Conservation (phyloP, 1,140 invertebrate genomes). For the Tetragonula clypearis region DNA sequence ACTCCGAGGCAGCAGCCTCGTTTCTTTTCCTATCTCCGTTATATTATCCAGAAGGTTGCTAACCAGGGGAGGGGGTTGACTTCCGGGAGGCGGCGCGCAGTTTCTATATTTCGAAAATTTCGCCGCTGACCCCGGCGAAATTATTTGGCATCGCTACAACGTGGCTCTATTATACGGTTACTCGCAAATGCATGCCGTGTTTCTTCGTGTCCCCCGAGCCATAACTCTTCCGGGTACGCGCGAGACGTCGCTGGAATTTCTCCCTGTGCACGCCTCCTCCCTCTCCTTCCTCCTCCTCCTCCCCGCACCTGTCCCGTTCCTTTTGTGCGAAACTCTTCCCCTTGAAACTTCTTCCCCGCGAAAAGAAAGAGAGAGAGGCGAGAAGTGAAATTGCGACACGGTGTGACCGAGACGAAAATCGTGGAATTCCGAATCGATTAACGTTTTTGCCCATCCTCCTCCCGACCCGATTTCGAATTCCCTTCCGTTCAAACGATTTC, state of each 20-base stretch:
- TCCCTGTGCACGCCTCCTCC: conserved; percentile 5
- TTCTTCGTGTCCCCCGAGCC: conserved; percentile 60
- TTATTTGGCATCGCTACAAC: conserved; percentile 56
- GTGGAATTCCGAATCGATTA: conserved; percentile 47
- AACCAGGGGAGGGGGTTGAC: no score
- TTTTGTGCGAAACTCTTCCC: conserved; percentile 48
- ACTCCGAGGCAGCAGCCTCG: neutral
- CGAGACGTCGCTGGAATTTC: conserved; percentile 63
- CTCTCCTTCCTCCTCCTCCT: no score
- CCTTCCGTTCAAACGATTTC: neutral
- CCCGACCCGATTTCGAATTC: neutral
- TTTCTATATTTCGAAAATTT: conserved; percentile 56
- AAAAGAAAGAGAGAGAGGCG: neutral
- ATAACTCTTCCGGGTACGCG: conserved; percentile 60
- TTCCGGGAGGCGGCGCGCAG: neutral
- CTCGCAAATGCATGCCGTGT: conserved; percentile 66
- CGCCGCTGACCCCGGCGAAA: conserved; percentile 44
- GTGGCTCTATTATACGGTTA: conserved; percentile 56
- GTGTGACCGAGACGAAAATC: conserved; percentile 45
- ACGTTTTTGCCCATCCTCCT: conserved; percentile 3
- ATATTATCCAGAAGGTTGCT: neutral
- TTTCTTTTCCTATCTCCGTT: neutral
- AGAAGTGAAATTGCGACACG: conserved; percentile 15
- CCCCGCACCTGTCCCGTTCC: neutral
- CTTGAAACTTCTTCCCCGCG: conserved; percentile 45